Percentiles rank a stretch among this genome's conserved stretches.
phyloP scores from a whole-genome alignment of 2,888 invertebrate genomes.

The Herminia tarsipennalis region DNA sequence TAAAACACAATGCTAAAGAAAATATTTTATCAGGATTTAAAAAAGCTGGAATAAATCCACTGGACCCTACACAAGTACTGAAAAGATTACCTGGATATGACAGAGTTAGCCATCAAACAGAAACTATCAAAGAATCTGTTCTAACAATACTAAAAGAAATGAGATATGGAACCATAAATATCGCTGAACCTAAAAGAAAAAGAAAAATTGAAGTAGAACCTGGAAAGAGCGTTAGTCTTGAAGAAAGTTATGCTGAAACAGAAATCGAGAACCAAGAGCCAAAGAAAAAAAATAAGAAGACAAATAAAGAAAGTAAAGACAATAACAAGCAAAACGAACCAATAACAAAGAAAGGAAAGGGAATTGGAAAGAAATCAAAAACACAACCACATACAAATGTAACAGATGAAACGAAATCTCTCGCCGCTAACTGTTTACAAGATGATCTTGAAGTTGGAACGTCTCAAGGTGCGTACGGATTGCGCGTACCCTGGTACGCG shows the following conservation, averaged over 20 bases:
- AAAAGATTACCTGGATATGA: slow-evolving; percentile 24
- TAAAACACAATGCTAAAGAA: no score
- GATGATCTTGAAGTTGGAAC: slow-evolving; percentile 17
- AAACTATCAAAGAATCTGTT: slow-evolving; percentile 21
- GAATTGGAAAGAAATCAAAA: slow-evolving; percentile 24
- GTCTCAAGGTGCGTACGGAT: no score
- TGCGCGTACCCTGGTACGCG: no score
- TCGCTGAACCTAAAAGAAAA: no score
- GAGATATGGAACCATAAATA: no score
- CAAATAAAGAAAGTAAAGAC: slow-evolving; percentile 15
- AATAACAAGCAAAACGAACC: slow-evolving; percentile 19
- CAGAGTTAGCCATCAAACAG: slow-evolving; percentile 18
- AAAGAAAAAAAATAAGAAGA: slow-evolving; percentile 18
- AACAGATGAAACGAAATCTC: slow-evolving; percentile 20
- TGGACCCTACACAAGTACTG: no score
- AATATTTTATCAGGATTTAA: no score
- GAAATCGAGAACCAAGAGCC: slow-evolving; percentile 15
- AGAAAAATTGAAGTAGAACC: no score
- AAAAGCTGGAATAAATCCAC: no score
- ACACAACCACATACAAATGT: slow-evolving; percentile 13
- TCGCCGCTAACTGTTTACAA: slow-evolving; percentile 14
- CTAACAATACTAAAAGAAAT: slow-evolving; percentile 17
- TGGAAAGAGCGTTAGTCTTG: no score
- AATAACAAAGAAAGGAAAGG: slow-evolving; percentile 19
- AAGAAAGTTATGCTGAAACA: slow-evolving; percentile 25